Base-by-base conservation (phyloP, 2,888 invertebrate genomes). In the Drosophila rellima region DNA sequence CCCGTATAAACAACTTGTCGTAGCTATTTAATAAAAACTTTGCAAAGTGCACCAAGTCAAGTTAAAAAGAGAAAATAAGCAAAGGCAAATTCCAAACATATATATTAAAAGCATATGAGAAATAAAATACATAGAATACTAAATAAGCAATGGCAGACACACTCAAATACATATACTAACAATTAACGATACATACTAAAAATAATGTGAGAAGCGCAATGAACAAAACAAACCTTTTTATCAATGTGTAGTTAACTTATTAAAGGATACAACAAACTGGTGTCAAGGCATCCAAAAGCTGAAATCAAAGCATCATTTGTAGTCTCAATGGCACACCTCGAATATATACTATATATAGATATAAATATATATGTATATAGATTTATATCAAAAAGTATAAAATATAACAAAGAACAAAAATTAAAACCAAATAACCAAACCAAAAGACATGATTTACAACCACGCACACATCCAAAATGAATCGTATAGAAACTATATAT, bases 381-480 rank as follows among this genome's bases (percentile, higher is more conserved):
- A 69, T 57, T 64, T 79, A 78, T 71, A 63, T 47, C 17, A 37
- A 13, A 56, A 31, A 23, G 40, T 51, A 57, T 54, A 57, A 37
- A 56, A 45, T 45, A 31, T n/a, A 51, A 42, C 15, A 50, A 11
- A 37, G 2, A 8, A 29, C 17, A 13, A n/a, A 23, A 23, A 47
- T 8, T 61, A 11, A 70, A 60, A 63, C 45, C 42, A 60, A 51
- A 70, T 62, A 50, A 55, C 66, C 69, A 70, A 83, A 47, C 84
- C 89, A 78, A 89, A 63, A 87, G 89, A 84, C 89, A 89, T 89
- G 89, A 84, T 83, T 83, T 88, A 86, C 83, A 82, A 77, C 72
- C 72, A 82, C 85, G 76, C 86, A 79, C 84, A 88, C 86, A 88
- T 82, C 73, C 76, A 62, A 62, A 74, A 59, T 51, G 57, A 76